Evolutionary conservation across 2,113 vertebrate species (phyloP), one percentile per base, ranked within the genome.

Genomic region (Corydoras maculifer): DNA sequence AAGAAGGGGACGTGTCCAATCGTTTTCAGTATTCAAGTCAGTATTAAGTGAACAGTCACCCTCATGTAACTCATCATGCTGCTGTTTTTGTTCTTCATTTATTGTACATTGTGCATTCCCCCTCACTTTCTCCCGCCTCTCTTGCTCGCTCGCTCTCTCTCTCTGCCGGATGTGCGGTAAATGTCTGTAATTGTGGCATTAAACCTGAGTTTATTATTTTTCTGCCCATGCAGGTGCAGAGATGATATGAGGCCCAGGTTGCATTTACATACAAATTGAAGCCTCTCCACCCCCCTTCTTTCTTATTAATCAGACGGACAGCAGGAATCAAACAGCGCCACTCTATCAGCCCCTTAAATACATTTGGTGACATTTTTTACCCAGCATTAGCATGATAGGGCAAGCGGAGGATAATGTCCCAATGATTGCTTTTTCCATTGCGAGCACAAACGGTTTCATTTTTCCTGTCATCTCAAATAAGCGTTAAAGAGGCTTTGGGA

Each of bases 391-490:
- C 94, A 97, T 98, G 95, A 98, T 97, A 98, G 96, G 96, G 95
- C 95, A 96, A 96, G 94, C 92, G 87, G 92, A 96, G 95, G 97
- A 99, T 99, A 99, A 99, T 99, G 96, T 98, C 94, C 93, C 94
- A 94, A 93, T 99, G 97, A 99, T 98, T 99, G 97, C 96, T 98
- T 98, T 69, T 99, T 97, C 96, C 94, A 99, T 98, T 97, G 95
- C 94, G 96, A 96, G 94, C 97, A 96, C 95, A 98, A 99, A 98
- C 95, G 94, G 93, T 99, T 98, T 99, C 97, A 99, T 98, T 99
- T 99, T 98, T 98, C 96, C 96, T 99, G 97, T 98, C 97, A 98
- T 96, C 94, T 99, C 97, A 97, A 99, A 99, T 99, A 99, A 99
- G 94, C 96, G 97, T 99, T 99, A 99, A 98, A 97, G 97, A 97